Conservation (phyloP, 2,113 vertebrate species). For the Riparia riparia region DNA sequence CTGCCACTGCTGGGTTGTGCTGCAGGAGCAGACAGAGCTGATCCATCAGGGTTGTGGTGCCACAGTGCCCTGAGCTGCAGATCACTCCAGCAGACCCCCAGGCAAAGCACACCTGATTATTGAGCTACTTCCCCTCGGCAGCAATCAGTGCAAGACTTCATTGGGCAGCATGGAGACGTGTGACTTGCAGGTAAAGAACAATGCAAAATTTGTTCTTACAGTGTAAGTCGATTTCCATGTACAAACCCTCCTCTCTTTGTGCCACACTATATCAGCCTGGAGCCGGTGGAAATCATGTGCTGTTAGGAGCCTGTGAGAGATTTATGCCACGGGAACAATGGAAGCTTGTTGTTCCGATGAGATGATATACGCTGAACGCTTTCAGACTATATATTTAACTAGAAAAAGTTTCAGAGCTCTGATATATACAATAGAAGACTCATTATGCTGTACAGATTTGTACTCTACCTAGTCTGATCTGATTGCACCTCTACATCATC, state of each 20-base stretch:
- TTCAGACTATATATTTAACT: conserved; percentile 38
- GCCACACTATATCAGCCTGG: conserved; percentile 5
- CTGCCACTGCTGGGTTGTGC: accelerated
- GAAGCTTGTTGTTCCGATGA: conserved; percentile 60
- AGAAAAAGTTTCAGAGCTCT: conserved; percentile 44
- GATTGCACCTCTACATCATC: conserved; percentile 53
- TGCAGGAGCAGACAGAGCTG: not conserved
- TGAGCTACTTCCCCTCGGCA: not conserved
- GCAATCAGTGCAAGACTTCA: not conserved
- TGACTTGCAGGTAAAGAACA: conserved; percentile 34
- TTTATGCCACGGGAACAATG: conserved; percentile 61
- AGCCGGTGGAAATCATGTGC: conserved; percentile 31
- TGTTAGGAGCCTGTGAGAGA: conserved; percentile 36
- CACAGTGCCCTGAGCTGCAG: not conserved
- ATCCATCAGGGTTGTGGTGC: not conserved
- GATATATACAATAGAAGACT: conserved; percentile 57
- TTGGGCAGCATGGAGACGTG: not conserved
- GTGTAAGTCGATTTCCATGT: conserved; percentile 46
- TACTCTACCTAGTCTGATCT: not conserved
- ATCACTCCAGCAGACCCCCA: not conserved
- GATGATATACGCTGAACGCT: conserved; percentile 24
- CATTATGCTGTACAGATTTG: conserved; percentile 36
- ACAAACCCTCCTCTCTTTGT: not conserved
- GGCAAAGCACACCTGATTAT: not conserved
- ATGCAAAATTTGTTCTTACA: conserved; percentile 46